Evolutionary conservation across 2,797 vertebrate genomes (phyloP), one percentile per base, ranked within the genome.

Genomic region (Brachyalestes nurse): DNA sequence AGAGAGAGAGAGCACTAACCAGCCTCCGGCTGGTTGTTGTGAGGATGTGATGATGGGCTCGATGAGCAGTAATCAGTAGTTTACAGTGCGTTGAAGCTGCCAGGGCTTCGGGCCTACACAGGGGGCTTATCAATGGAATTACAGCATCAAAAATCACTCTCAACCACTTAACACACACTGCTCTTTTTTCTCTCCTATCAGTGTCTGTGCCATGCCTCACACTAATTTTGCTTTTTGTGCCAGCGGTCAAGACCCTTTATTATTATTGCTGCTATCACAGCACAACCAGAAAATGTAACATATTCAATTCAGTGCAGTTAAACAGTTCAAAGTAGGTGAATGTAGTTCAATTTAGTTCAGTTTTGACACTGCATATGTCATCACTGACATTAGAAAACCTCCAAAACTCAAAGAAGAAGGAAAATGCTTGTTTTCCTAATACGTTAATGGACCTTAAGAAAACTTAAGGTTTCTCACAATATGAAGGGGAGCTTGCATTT

Each of bases 21-120:
- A 90, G 90, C 90, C 91, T 91, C 93, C 90, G 90, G 93, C 92
- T 93, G 93, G 88, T 91, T 93, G 92, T 91, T 92, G 92, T 92
- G 84, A 90, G 93, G 93, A 93, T 93, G 91, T 92, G 92, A 88
- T 86, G 91, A 92, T 91, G 38, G 9, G 64, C 88, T 80, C 89
- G 89, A 91, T 89, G 88, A 87, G 89, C 87, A 88, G 88, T 90
- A 88, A 85, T 89, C 78, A 86, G 83, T 83, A 82, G 82, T 55
- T 86, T 83, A 80, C 85, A 88, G 61, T 79, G 65, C 47, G 60
- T 87, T 86, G 2, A 71, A 45, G 81, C 65, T 85, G 45, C 40
- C 69, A 78, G 65, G 34, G 67, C 55, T 79, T 74, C 70, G 47
- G 72, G 53, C 72, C 57, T 60, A 82, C 75, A 80, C 85, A 17